Evolutionary conservation across 1,140 invertebrate genomes (phyloP).

Genomic region (Euura saliciscinereae): DNA sequence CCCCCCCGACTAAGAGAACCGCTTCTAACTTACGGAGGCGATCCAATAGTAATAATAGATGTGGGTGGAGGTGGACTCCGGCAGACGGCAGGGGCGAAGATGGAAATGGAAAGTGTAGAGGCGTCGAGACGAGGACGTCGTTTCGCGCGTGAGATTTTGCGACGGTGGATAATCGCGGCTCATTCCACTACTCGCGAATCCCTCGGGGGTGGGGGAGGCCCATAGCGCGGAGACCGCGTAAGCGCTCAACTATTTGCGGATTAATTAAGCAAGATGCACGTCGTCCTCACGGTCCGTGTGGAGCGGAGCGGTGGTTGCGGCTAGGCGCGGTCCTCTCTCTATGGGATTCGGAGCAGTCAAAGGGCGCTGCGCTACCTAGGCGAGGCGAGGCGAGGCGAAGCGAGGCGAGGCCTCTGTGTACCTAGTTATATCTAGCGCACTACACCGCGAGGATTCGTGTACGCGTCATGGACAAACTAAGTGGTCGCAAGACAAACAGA

Average conservation of each 20-base stretch:
- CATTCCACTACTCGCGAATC: too few relatives aligned
- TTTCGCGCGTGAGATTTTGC: not conserved
- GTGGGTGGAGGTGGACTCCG: constrained; percentile 11
- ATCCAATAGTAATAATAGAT: constrained; percentile 38
- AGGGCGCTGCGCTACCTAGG: not conserved
- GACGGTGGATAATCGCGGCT: not conserved
- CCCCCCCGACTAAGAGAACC: not conserved
- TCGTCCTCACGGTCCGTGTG: not conserved
- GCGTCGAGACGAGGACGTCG: not conserved
- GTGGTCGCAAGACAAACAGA: constrained; percentile 18
- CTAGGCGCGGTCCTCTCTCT: not conserved
- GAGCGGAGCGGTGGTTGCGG: not conserved
- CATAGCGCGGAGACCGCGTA: not conserved
- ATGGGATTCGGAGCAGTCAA: constrained; percentile 9
- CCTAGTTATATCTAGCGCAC: not conserved
- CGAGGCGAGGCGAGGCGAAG: not conserved
- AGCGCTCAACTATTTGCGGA: constrained; percentile 5
- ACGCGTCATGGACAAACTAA: not conserved
- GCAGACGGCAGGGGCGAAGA: not conserved
- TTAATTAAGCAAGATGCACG: constrained; percentile 13
- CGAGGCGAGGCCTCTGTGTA: not conserved
- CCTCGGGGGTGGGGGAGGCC: too few relatives aligned
- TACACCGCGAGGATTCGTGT: not conserved
- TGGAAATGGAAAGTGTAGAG: too few relatives aligned
- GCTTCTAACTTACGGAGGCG: constrained; percentile 19